Percentiles rank a stretch among this genome's conserved stretches.
phyloP scores from a whole-genome alignment of 37 sponge, comb jelly and placozoan genomes.

The Haliclona indistincta region DNA sequence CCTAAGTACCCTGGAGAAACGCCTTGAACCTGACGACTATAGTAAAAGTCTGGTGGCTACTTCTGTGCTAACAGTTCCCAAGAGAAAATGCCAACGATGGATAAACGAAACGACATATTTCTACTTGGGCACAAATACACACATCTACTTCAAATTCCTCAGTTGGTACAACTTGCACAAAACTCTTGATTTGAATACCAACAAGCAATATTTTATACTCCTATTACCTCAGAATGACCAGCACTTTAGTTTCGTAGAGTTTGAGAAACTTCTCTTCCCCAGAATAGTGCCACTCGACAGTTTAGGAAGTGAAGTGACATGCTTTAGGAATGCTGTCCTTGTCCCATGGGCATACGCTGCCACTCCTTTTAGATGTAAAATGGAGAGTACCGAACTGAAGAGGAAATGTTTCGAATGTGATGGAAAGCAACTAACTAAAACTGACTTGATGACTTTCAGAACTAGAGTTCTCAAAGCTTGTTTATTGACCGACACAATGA shows the following conservation, averaged over 20 bases:
- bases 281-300: constrained; percentile 6
- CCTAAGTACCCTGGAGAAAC: background rate
- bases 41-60: no score
- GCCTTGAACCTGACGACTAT: background rate
- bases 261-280: constrained; percentile 61
- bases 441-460: constrained; percentile 46
- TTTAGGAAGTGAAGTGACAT: constrained; percentile 24
- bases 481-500: constrained; percentile 24
- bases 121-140: constrained; percentile 31
- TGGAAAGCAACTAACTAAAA: constrained; percentile 29
- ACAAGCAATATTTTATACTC: constrained; percentile 5
- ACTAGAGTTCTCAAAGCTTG: constrained; percentile 55
- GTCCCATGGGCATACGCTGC: constrained; percentile 61
- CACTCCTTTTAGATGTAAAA: constrained; percentile 55
- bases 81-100: constrained; percentile 36
- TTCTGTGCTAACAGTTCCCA: background rate
- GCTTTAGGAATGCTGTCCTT: constrained; percentile 43
- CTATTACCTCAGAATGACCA: constrained; percentile 28
- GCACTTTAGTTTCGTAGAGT: constrained; percentile 51
- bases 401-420: constrained; percentile 40
- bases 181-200: constrained; percentile 4
- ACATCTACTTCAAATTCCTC: constrained; percentile 70
- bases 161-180: constrained; percentile 62
- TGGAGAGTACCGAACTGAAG: background rate
- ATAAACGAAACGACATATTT: constrained; percentile 42